phyloP scores from a whole-genome alignment of 2,888 invertebrate species.

The Hyalella azteca region DNA sequence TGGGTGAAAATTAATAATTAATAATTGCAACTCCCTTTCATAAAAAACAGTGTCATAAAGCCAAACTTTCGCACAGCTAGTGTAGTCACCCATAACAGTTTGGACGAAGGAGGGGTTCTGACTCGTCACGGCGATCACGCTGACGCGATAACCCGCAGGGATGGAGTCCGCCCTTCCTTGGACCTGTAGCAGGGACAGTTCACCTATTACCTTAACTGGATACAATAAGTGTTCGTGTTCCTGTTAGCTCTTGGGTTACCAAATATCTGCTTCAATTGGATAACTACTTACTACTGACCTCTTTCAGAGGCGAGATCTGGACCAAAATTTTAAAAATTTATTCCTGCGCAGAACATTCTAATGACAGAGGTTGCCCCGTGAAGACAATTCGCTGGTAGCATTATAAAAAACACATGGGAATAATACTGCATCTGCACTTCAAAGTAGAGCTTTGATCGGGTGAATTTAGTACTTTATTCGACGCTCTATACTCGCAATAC shows the following conservation, averaged over 20 bases:
- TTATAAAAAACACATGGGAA: not conserved
- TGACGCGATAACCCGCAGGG: not conserved
- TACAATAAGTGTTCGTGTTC: too few species aligned
- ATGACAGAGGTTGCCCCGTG: too few species aligned
- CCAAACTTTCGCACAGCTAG: too few species aligned
- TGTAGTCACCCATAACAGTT: slow-evolving; percentile 39
- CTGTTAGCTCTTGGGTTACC: too few species aligned
- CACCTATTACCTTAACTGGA: too few species aligned
- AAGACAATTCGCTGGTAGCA: not conserved
- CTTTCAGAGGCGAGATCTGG: not conserved
- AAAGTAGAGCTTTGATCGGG: not conserved
- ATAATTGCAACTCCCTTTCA: too few species aligned
- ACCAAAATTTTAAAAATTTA: too few species aligned
- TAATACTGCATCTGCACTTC: not conserved
- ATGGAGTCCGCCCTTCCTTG: slow-evolving; percentile 37
- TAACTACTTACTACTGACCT: not conserved
- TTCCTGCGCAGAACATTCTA: too few species aligned
- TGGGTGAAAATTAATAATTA: too few species aligned
- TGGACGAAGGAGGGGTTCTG: not conserved
- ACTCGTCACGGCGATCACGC: slow-evolving; percentile 29
- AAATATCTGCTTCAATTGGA: not conserved
- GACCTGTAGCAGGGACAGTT: not conserved
- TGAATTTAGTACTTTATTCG: not conserved
- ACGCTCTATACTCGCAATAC: too few species aligned
- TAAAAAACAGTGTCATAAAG: too few species aligned